Conservation (phyloP, 1,140 invertebrate genomes). For the Nylanderia fulva region DNA sequence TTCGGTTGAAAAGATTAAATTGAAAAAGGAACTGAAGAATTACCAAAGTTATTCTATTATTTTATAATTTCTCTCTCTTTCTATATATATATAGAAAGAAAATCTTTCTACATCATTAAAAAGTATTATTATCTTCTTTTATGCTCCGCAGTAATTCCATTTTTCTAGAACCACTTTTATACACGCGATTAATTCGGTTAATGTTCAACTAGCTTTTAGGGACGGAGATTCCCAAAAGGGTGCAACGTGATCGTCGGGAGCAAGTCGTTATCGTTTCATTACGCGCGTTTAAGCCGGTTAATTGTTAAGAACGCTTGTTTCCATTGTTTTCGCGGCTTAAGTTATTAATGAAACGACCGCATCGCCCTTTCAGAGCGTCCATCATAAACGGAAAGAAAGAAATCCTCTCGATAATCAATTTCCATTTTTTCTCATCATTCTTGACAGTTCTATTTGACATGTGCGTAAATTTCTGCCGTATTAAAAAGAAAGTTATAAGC, state of each 20-base stretch:
- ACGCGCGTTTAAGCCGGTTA: slow-evolving; percentile 78
- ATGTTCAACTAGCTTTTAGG: neutral
- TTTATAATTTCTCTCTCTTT: neutral
- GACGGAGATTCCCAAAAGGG: neutral
- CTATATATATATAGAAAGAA: too few species aligned
- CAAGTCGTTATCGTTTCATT: slow-evolving; percentile 81
- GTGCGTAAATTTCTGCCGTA: neutral
- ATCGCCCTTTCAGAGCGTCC: slow-evolving; percentile 35
- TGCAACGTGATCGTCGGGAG: neutral
- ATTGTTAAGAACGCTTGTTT: slow-evolving; percentile 80
- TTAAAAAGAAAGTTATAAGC: neutral
- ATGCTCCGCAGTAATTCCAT: neutral
- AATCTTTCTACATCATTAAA: neutral
- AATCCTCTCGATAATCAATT: neutral
- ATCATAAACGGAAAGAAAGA: neutral
- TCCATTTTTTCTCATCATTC: neutral
- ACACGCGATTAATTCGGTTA: neutral
- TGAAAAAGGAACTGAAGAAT: neutral
- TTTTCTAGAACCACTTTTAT: neutral
- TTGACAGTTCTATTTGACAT: neutral
- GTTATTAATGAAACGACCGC: slow-evolving; percentile 82
- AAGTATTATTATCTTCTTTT: neutral
- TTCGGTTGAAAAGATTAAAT: neutral
- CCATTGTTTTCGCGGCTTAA: slow-evolving; percentile 80
- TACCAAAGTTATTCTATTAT: neutral